Percentiles rank a stretch among this genome's conserved stretches.
phyloP scores from a whole-genome alignment of 2,888 invertebrate genomes.

The Napeogenes sylphis region DNA sequence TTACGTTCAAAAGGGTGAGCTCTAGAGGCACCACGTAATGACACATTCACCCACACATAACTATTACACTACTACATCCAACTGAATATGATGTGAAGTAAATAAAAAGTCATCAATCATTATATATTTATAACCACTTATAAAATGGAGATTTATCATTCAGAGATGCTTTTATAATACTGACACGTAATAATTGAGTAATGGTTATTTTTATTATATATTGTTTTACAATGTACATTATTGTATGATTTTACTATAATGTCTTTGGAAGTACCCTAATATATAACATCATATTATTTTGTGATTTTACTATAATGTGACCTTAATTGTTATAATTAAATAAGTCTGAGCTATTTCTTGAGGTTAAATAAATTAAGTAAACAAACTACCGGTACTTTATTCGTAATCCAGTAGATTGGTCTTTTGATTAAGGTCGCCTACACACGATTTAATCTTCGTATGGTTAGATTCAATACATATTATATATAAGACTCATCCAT shows the following conservation, averaged over 20 bases:
- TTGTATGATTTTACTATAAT: not conserved
- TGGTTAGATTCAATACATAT: slow-evolving; percentile 3
- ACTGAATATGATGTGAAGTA: not conserved
- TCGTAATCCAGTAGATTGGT: slow-evolving; percentile 51
- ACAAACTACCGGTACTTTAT: slow-evolving; percentile 56
- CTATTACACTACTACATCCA: slow-evolving; percentile 1
- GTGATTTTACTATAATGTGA: slow-evolving; percentile 30
- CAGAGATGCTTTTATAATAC: slow-evolving; percentile 1
- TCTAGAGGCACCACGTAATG: slow-evolving; percentile 37
- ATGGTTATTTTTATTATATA: not conserved
- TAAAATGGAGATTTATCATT: slow-evolving; percentile 7
- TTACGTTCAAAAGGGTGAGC: slow-evolving; percentile 58
- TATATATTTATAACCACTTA: slow-evolving; percentile 1
- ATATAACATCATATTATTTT: too few species aligned
- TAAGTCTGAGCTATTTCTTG: slow-evolving; percentile 60
- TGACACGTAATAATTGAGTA: slow-evolving; percentile 1
- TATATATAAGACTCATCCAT: slow-evolving; percentile 3
- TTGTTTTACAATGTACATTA: not conserved
- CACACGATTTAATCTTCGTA: slow-evolving; percentile 11
- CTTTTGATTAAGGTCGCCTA: slow-evolving; percentile 11
- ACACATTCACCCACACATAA: slow-evolving; percentile 32
- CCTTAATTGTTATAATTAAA: slow-evolving; percentile 66
- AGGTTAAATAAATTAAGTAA: slow-evolving; percentile 63
- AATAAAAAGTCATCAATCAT: not conserved
- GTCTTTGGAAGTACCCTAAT: too few species aligned